Conservation (phyloP, 2,113 vertebrate species). For the Grammomys surdaster region DNA sequence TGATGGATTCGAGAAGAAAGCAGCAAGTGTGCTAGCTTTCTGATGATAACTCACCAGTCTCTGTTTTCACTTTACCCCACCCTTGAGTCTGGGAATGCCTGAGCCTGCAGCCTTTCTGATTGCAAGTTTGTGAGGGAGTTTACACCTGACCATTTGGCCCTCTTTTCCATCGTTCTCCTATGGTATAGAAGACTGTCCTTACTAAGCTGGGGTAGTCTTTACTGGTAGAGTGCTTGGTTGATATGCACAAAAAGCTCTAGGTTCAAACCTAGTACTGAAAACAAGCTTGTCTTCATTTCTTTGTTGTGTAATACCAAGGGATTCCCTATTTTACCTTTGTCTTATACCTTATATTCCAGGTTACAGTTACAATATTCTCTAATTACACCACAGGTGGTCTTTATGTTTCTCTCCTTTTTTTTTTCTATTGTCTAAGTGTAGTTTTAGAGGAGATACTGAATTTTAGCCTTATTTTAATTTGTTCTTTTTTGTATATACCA, state of each 20-base stretch:
- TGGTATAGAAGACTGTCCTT: neutral
- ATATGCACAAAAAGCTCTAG: neutral
- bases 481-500: constrained; percentile 2
- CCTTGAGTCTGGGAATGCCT: neutral
- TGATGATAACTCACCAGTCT: neutral
- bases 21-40: neutral
- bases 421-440: neutral
- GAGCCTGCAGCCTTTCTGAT: neutral
- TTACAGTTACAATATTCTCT: neutral
- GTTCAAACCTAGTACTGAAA: neutral
- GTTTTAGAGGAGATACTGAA: constrained; percentile 48
- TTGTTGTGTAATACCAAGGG: neutral
- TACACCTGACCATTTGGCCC: neutral
- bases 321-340: neutral
- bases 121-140: neutral
- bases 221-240: neutral
- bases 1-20: neutral
- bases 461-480: constrained; percentile 49
- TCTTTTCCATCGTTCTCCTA: neutral
- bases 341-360: constrained; percentile 10
- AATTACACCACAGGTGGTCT: neutral
- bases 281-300: neutral
- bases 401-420: neutral
- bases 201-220: neutral
- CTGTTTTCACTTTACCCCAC: neutral